Conservation (phyloP, 2,888 invertebrate genomes). For the Rhagophthalmus giganteus region DNA sequence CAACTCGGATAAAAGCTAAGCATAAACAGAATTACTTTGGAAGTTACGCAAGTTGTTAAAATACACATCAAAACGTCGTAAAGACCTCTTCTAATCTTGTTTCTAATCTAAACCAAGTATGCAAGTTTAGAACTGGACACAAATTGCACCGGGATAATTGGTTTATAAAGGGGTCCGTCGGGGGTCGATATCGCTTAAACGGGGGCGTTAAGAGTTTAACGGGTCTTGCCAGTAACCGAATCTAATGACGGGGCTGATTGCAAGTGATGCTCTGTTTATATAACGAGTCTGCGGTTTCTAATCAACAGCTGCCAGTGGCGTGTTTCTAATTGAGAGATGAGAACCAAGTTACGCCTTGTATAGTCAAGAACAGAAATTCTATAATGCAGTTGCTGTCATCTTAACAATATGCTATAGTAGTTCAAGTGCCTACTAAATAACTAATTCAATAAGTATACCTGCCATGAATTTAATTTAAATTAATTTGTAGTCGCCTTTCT, state of each 20-base stretch:
- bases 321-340: conserved; percentile 1
- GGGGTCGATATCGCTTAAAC: conserved; percentile 26
- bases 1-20: conserved; percentile 7
- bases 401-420: too few relatives aligned
- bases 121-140: conserved; percentile 37
- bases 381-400: too few relatives aligned
- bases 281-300: conserved; percentile 29
- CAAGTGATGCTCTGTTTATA: conserved; percentile 29
- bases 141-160: conserved; percentile 38
- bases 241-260: conserved; percentile 27
- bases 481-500: too few relatives aligned
- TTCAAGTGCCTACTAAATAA: too few relatives aligned
- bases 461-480: too few relatives aligned
- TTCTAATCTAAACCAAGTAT: conserved; percentile 32
- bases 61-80: conserved; percentile 13
- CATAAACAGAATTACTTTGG: neutral
- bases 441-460: too few relatives aligned
- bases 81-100: conserved; percentile 14
- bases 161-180: conserved; percentile 34
- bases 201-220: conserved; percentile 35
- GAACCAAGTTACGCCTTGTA: neutral
- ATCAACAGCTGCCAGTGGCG: conserved; percentile 24
- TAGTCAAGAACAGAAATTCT: too few relatives aligned
- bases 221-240: conserved; percentile 28
- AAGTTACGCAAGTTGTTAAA: conserved; percentile 14